phyloP scores from a whole-genome alignment of 2,797 vertebrate genomes.

The Tiaroga cobitis region DNA sequence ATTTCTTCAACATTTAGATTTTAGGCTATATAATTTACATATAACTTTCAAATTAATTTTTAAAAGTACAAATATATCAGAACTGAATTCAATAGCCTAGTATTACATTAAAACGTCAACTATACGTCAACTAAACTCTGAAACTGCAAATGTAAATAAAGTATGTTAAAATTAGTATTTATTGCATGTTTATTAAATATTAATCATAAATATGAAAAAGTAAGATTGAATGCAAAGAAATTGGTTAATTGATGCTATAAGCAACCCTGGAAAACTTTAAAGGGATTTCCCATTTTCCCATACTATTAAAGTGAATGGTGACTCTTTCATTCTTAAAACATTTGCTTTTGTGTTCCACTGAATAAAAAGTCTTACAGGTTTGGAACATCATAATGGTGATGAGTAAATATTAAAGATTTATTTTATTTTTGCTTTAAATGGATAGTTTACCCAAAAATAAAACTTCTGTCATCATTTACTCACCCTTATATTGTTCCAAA shows the following conservation, averaged over 20 bases:
- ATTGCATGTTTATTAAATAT: neutral
- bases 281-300: neutral
- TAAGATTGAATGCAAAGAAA: neutral
- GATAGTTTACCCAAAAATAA: too few species aligned
- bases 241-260: neutral
- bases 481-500: too few species aligned
- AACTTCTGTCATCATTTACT: too few species aligned
- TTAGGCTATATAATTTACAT: neutral
- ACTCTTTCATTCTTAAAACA: neutral
- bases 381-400: neutral
- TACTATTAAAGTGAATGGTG: neutral
- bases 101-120: neutral
- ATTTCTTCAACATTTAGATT: too few species aligned
- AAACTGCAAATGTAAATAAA: neutral
- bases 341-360: neutral
- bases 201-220: neutral
- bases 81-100: neutral
- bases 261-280: neutral
- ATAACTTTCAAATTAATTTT: neutral
- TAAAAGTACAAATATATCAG: neutral
- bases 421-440: neutral
- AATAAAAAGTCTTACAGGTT: neutral
- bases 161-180: neutral
- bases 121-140: neutral
- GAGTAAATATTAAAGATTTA: neutral